Evolutionary conservation across 2,113 vertebrate genomes (phyloP).

Genomic region (Microcebus jonahi): DNA sequence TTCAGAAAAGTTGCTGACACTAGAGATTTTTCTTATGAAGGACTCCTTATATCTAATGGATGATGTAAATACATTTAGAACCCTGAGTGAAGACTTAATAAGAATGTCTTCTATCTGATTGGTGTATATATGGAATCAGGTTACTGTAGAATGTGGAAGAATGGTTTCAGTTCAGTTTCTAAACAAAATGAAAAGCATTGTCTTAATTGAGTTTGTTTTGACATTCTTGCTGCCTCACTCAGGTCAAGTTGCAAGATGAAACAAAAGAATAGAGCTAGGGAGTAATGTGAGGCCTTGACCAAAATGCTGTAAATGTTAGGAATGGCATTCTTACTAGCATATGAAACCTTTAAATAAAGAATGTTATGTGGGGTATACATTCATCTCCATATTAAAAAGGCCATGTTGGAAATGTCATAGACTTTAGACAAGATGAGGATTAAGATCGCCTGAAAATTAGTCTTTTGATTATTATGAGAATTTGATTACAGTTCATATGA

Average conservation of each 20-base stretch:
- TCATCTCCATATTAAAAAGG: constrained; percentile 72
- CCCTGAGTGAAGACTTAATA: constrained; percentile 33
- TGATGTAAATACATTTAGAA: constrained; percentile 54
- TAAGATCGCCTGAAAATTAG: constrained; percentile 56
- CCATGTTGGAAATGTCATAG: neutral
- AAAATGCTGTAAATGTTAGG: constrained; percentile 62
- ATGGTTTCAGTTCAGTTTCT: constrained; percentile 58
- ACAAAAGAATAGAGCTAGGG: constrained; percentile 59
- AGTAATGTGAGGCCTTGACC: constrained; percentile 26
- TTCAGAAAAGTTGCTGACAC: constrained; percentile 63
- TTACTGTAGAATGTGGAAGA: constrained; percentile 67
- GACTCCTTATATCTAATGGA: constrained; percentile 9
- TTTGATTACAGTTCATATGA: constrained; percentile 51
- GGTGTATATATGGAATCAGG: constrained; percentile 69
- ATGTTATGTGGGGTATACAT: constrained; percentile 37
- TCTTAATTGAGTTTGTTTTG: constrained; percentile 67
- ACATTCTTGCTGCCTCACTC: constrained; percentile 59
- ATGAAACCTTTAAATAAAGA: constrained; percentile 64
- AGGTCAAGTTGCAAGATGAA: constrained; percentile 58
- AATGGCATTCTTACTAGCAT: constrained; percentile 40
- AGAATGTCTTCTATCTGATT: constrained; percentile 55
- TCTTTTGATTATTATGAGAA: constrained; percentile 58
- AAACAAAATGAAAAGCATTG: constrained; percentile 63
- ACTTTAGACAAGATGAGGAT: constrained; percentile 64
- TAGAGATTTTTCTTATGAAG: constrained; percentile 54